These are phyloP conservation scores for Cephus pygmeus DNA, from an alignment of 2,888 invertebrate species.

Conservation along the genomic window DNA sequence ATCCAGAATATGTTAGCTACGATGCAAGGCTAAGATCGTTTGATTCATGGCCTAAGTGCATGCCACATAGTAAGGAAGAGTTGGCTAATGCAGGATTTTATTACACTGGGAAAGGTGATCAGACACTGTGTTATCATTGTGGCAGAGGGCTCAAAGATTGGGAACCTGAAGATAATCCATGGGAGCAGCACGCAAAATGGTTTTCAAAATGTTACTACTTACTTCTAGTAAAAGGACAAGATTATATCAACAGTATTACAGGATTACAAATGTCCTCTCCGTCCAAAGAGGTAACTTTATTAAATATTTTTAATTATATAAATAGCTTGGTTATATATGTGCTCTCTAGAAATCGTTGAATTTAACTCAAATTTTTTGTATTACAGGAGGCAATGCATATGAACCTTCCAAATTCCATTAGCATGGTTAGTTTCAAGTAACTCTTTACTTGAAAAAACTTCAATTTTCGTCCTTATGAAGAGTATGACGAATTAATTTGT, in stretches of 20 bases:
- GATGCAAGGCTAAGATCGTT: conserved; percentile 79
- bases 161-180: conserved; percentile 87
- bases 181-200: conserved; percentile 92
- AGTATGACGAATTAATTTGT: not conserved
- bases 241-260: conserved; percentile 69
- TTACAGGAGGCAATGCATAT: conserved; percentile 58
- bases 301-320: not conserved
- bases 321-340: not conserved
- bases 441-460: not conserved
- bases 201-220: conserved; percentile 80
- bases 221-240: conserved; percentile 78
- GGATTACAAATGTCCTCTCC: conserved; percentile 66
- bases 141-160: conserved; percentile 91
- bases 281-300: conserved; percentile 58
- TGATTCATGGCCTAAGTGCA: conserved; percentile 72
- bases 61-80: conserved; percentile 79
- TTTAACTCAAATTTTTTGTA: not conserved
- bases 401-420: conserved; percentile 57
- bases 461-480: not conserved
- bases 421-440: conserved; percentile 38
- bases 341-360: not conserved
- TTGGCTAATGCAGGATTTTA: conserved; percentile 89
- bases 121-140: conserved; percentile 90
- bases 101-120: conserved; percentile 85
- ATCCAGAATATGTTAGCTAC: conserved; percentile 77